Base-by-base conservation (phyloP, 2,797 vertebrate genomes). In the Oreochromis mossambicus region DNA sequence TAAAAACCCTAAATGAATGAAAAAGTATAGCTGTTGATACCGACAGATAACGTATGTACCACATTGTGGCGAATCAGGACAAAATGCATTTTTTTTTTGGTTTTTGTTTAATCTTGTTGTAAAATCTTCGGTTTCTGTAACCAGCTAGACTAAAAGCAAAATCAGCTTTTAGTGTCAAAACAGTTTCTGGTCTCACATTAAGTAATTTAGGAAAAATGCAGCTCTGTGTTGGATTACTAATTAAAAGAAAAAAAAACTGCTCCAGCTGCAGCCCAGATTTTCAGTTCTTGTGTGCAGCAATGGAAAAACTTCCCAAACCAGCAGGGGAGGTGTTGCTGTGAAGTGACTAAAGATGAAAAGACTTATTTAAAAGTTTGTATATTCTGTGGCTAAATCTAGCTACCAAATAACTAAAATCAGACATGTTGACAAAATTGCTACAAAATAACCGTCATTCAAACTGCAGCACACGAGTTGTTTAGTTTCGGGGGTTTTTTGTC, bases 401-500 rank as follows among this genome's bases (percentile, higher is more conserved):
- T 29, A 48, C 24, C 13, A 73, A 73, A 73, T 48, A 73, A 17
- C 15, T 73, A 48, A 73, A 73, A 29, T 73, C 24, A 48, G 24
- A 17, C 41, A 70, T 2, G 8, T 26, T 70, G 21, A 43, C 21
- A 46, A 70, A 70, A 26, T 46, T 43, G 13, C 41, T 46, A 70
- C 21, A 46, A 70, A 70, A 46, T 17, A 17, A 46, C 21, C 2
- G 4, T 26, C 66, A 26, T 29, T 46, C 41, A 26, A 70, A 46
- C 66, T 70, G 66, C 21, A 26, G 11, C 7, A 66, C 61, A 24
- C 0, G 2, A 24, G 36, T 63, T 43, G 36, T 63, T 36, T 63
- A 34, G 17, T 36, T 68, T 58, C 8, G 3, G n/a, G 1, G 0
- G 0, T 1, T 4, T n/a, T n/a, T 68, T 43, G 21, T 15, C 14